phyloP scores from a whole-genome alignment of 2,113 vertebrate species.

The Calyptomena viridis region DNA sequence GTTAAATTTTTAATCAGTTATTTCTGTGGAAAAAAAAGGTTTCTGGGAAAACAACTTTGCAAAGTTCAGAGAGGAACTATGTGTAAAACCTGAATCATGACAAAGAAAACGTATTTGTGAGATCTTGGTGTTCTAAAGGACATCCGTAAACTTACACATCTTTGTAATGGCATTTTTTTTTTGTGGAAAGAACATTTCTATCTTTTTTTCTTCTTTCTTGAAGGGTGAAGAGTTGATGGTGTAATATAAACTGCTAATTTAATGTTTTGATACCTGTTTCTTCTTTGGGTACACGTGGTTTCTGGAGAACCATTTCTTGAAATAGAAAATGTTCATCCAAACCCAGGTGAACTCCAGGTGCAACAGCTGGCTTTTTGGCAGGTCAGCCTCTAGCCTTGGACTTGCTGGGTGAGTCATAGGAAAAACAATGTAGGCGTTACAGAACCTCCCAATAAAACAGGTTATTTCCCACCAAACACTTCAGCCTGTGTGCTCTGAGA shows the following conservation, averaged over 20 bases:
- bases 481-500: neutral
- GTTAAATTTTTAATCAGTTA: constrained; percentile 9
- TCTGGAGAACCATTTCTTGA: neutral
- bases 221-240: neutral
- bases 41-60: neutral
- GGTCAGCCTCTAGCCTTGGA: neutral
- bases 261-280: neutral
- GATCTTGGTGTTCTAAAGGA: neutral
- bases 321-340: neutral
- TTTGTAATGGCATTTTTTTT: neutral
- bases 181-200: neutral
- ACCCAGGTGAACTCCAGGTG: neutral
- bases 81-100: neutral
- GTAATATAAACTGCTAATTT: neutral
- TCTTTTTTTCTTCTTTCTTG: neutral
- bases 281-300: neutral
- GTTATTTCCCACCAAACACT: neutral
- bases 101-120: neutral
- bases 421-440: neutral
- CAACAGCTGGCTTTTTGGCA: neutral
- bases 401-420: neutral
- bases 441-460: neutral
- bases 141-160: neutral
- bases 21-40: accelerated
- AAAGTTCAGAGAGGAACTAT: neutral